Base-by-base conservation (phyloP, 2,797 vertebrate species). In the Tokudaia muenninki region DNA sequence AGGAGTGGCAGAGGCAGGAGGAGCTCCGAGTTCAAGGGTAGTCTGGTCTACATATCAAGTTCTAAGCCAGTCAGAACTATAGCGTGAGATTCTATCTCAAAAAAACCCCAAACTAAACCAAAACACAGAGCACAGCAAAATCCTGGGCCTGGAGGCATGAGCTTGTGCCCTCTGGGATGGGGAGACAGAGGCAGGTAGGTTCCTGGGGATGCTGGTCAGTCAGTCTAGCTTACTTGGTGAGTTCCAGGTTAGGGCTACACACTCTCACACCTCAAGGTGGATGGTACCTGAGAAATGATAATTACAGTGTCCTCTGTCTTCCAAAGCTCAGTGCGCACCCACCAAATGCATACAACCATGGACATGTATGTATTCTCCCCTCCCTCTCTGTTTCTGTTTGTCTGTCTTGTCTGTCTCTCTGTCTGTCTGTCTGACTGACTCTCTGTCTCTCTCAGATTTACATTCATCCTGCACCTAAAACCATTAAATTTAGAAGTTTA, bases 401-500 rank as follows among this genome's bases (percentile, higher is more conserved):
- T 41, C 52, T 81, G 1, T 44, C 59, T 44, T 22, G 57, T 59
- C 41, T 41, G 57, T 59, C n/a, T n/a, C n/a, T n/a, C 19, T 59
- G 4, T 14, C 79, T 57, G 52, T 77, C 22, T 29, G 22, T 13
- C 41, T 29, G 6, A 6, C 75, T 80, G 8, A 10, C 57, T 31
- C 13, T 63, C 57, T 59, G 59, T 61, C 8, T 84, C 12, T 70
- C 31, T 70, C 84, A 90, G n/a, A 81, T 91, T 81, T 67, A 70
- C 11, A 44, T 47, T 96, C 26, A 67, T 31, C 61, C n/a, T 26
- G 52, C 57, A 70, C 41, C 29, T 47, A 31, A 93, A 92, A 80
- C 79, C 44, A 50, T 70, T 86, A 83, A 92, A 95, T 82, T 59
- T 61, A 74, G 37, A 59, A 26, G 34, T 77, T 96, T 90, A 65